A percentile compares a stretch with the other conserved stretches of the same genome.
Conservation (phyloP, 2,797 vertebrate genomes). For the Eremophila alpestris region DNA sequence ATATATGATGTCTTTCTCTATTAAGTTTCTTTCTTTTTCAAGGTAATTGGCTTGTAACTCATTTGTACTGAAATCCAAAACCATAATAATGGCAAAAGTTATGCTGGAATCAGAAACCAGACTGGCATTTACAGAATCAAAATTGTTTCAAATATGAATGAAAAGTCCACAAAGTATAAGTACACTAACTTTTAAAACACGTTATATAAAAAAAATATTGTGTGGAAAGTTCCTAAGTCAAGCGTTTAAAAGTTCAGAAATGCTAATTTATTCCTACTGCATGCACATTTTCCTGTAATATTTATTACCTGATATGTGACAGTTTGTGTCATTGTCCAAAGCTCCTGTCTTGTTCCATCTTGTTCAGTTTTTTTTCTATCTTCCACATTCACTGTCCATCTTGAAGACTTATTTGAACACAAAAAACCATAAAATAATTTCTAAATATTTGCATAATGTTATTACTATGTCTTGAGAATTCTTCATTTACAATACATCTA, state of each 20-base stretch:
- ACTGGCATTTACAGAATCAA: not conserved
- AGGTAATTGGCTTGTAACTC: not conserved
- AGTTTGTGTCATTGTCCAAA: not conserved
- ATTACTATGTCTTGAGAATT: not conserved
- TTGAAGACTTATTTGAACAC: not conserved
- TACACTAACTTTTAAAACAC: not conserved
- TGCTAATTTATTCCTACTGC: not conserved
- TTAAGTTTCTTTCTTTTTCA: not conserved
- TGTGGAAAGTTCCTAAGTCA: not conserved
- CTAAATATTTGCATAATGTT: not conserved
- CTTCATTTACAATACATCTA: not conserved
- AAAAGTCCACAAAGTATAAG: rapidly evolving
- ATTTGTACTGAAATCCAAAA: not conserved
- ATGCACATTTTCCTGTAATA: not conserved
- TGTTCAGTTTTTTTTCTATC: not conserved
- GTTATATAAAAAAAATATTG: not conserved
- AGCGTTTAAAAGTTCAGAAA: not conserved
- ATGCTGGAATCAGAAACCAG: not conserved
- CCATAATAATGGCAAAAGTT: not conserved
- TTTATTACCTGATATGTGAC: not conserved
- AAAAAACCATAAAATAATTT: not conserved
- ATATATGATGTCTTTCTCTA: not conserved
- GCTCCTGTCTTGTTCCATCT: not conserved
- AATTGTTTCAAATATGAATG: not conserved
- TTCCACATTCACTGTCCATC: not conserved